Evolutionary conservation across 2,113 vertebrate species (phyloP).

Genomic region (Fukomys damarensis): DNA sequence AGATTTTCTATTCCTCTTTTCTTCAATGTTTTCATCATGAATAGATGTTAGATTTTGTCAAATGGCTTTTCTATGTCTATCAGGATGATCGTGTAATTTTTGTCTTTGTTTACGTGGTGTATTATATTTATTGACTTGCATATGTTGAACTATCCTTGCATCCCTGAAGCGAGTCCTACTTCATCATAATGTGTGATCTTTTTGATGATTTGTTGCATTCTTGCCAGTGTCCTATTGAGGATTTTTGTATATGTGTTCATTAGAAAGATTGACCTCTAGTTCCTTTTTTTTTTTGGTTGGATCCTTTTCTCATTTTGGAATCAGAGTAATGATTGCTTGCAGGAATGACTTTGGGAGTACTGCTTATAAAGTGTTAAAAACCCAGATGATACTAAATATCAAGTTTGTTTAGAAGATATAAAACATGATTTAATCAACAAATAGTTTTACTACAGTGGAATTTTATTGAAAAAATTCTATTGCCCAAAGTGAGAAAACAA

Average conservation of each 20-base stretch:
- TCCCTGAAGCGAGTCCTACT: background rate
- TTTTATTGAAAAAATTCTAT: conserved; percentile 2
- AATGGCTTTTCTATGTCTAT: too few relatives aligned
- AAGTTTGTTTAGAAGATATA: background rate
- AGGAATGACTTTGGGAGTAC: background rate
- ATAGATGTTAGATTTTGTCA: too few relatives aligned
- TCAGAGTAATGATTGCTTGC: background rate
- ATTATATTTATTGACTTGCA: too few relatives aligned
- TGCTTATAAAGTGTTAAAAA: background rate
- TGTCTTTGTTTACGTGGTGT: background rate
- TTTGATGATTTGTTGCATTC: background rate
- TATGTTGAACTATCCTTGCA: background rate
- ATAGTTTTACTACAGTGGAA: conserved; percentile 7
- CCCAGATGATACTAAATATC: background rate
- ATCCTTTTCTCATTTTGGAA: background rate
- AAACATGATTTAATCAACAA: conserved; percentile 11
- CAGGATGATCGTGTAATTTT: too few relatives aligned
- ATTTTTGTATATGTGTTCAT: background rate
- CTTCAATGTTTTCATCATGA: background rate
- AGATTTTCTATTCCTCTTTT: background rate
- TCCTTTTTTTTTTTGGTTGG: background rate
- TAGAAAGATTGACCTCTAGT: background rate
- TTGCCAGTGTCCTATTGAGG: background rate
- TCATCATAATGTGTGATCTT: background rate
- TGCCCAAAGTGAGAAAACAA: background rate